Evolutionary conservation across 1,140 invertebrate species (phyloP).

Genomic region (Xylocopa sonorina): DNA sequence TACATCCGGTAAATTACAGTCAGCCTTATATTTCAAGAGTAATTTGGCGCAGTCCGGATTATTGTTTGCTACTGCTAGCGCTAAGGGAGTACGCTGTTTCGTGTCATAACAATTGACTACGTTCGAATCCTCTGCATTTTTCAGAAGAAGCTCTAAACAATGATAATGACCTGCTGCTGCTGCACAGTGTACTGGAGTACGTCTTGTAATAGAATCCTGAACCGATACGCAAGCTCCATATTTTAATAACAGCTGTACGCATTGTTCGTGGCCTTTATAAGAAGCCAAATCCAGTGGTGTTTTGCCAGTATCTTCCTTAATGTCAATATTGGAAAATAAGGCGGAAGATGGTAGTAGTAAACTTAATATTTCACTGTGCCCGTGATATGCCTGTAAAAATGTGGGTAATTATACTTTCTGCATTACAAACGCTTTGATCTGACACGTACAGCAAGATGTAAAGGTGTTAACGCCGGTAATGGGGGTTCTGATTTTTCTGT

Average conservation of each 20-base stretch:
- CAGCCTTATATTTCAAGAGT: conserved; percentile 84
- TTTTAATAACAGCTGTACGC: conserved; percentile 80
- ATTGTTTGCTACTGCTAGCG: conserved; percentile 83
- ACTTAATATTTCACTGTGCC: conserved; percentile 82
- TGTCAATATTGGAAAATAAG: conserved; percentile 83
- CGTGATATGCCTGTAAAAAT: conserved; percentile 80
- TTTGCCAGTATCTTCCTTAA: conserved; percentile 83
- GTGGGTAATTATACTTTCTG: neutral
- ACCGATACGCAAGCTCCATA: conserved; percentile 66
- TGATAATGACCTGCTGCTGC: conserved; percentile 85
- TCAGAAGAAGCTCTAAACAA: conserved; percentile 82
- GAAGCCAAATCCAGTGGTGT: conserved; percentile 85
- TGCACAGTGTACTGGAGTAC: conserved; percentile 85
- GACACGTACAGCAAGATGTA: conserved; percentile 84
- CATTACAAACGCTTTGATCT: too few relatives aligned
- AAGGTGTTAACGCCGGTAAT: conserved; percentile 80
- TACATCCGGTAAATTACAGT: conserved; percentile 85
- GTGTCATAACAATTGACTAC: conserved; percentile 81
- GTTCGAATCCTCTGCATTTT: conserved; percentile 81
- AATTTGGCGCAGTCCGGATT: conserved; percentile 82
- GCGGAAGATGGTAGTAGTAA: conserved; percentile 81
- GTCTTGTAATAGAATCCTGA: conserved; percentile 79
- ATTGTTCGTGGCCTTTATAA: conserved; percentile 82
- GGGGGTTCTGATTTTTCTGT: conserved; percentile 59
- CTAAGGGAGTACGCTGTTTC: conserved; percentile 83